phyloP scores from a whole-genome alignment of 2,888 invertebrate genomes.

The Parapristionchus giblindavisi region DNA sequence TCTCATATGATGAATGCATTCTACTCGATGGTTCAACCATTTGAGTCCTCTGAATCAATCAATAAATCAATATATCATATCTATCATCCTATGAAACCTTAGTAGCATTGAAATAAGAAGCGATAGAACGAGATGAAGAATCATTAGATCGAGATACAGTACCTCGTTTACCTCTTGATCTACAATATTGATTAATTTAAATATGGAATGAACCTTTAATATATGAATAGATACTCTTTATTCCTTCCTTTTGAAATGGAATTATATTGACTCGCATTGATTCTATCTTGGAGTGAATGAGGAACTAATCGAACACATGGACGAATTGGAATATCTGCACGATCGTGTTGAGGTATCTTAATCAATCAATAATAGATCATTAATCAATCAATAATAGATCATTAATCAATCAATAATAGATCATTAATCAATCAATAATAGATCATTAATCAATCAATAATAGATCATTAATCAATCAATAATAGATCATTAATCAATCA shows the following conservation, averaged over 20 bases:
- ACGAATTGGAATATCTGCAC: neutral
- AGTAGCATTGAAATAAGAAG: conserved; percentile 7
- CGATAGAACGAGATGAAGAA: neutral
- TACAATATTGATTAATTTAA: too few species aligned
- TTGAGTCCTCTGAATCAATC: conserved; percentile 26
- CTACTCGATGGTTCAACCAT: conserved; percentile 24
- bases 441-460: too few species aligned
- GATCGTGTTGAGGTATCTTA: neutral
- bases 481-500: too few species aligned
- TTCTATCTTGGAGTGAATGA: conserved; percentile 8
- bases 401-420: too few species aligned
- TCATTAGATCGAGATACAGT: neutral
- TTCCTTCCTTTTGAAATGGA: conserved; percentile 1
- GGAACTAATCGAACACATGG: conserved; percentile 12
- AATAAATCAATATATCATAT: neutral
- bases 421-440: too few species aligned
- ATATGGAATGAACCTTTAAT: neutral
- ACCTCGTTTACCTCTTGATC: too few species aligned
- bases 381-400: too few species aligned
- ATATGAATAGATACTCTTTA: neutral
- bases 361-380: too few species aligned
- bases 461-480: too few species aligned
- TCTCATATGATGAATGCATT: neutral
- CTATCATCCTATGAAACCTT: neutral
- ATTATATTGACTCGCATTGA: conserved; percentile 8